Conservation (phyloP, 92 coral and sea anemone genomes). For the Desmophyllum pertusum region DNA sequence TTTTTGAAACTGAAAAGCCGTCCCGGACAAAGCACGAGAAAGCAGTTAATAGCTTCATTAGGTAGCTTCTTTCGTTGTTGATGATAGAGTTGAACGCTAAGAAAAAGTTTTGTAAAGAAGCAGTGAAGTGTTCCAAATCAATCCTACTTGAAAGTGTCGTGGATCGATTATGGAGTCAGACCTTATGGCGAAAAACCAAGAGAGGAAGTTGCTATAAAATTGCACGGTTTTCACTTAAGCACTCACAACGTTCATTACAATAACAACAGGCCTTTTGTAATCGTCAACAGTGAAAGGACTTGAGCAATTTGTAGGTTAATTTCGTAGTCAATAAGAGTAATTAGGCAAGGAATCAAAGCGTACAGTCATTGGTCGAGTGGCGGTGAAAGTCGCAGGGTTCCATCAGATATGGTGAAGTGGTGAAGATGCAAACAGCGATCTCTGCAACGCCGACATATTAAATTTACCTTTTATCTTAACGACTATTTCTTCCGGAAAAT, state of each 20-base stretch:
- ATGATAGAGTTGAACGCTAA: neutral
- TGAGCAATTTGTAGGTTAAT: conserved; percentile 30
- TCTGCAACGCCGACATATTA: conserved; percentile 25
- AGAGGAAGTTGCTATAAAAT: neutral
- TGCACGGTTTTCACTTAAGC: neutral
- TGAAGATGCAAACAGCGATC: conserved; percentile 19
- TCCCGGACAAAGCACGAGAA: conserved; percentile 1
- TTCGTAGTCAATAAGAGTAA: conserved; percentile 38
- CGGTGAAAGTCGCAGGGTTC: conserved; percentile 6
- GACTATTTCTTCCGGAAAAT: conserved; percentile 21
- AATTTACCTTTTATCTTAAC: conserved; percentile 22
- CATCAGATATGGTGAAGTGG: conserved; percentile 26
- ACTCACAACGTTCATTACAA: neutral
- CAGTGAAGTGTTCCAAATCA: neutral
- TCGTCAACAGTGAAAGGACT: conserved; percentile 30
- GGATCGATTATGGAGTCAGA: neutral
- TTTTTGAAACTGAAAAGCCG: neutral
- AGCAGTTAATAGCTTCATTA: conserved; percentile 25
- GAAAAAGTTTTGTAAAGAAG: neutral
- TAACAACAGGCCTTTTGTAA: conserved; percentile 30
- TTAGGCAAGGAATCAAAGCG: conserved; percentile 31
- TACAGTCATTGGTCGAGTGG: conserved; percentile 18
- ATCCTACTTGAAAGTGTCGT: neutral
- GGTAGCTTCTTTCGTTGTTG: conserved; percentile 1
- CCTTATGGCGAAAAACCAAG: neutral